These are phyloP conservation scores for Timema cristinae DNA, from an alignment of 2,888 invertebrate genomes.

Conservation along the genomic window DNA sequence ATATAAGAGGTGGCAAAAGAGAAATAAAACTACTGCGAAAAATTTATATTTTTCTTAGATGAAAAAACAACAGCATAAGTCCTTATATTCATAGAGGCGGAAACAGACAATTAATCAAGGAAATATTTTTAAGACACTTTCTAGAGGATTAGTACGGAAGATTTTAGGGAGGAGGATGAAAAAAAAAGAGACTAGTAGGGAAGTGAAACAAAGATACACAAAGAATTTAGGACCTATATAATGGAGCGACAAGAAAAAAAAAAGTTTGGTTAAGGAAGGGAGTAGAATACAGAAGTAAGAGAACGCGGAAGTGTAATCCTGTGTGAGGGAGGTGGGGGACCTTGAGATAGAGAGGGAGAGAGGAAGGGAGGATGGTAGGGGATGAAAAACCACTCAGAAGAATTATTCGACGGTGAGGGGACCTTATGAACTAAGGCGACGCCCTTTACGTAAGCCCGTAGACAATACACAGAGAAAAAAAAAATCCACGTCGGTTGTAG, in stretches of 20 bases:
- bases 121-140: slow-evolving; percentile 11
- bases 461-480: no score
- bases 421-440: no score
- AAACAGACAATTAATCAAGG: slow-evolving; percentile 15
- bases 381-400: slow-evolving; percentile 1
- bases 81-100: slow-evolving; percentile 1
- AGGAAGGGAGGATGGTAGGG: neutral
- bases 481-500: no score
- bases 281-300: neutral
- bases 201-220: no score
- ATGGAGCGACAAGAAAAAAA: slow-evolving; percentile 14
- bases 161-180: neutral
- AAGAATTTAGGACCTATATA: neutral
- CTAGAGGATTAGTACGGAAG: neutral
- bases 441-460: no score
- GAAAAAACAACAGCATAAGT: no score
- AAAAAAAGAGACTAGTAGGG: no score
- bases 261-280: neutral
- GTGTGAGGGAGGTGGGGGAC: no score
- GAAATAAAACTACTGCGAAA: no score
- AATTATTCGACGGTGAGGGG: neutral
- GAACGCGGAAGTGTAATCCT: neutral
- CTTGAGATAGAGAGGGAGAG: neutral
- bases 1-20: no score
- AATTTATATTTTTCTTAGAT: no score